Base-by-base conservation (phyloP, 1,140 invertebrate genomes). In the Hestina assimilis region DNA sequence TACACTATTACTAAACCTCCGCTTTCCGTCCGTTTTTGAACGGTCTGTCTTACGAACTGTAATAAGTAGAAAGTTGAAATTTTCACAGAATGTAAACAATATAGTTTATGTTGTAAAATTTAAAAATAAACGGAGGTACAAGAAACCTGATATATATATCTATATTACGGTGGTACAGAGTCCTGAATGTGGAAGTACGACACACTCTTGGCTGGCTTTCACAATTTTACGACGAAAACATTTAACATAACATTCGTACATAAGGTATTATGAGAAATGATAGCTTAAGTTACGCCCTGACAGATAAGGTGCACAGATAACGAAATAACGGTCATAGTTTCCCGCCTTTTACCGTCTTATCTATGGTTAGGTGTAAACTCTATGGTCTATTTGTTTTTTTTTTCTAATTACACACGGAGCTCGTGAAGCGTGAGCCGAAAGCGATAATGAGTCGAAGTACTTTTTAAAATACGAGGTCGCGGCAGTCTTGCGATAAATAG, bases 311-410 rank as follows among this genome's bases (percentile, higher is more conserved):
- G 72, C 53, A 63, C 75, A 82, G 78, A 79, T 78, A 63, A 31
- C 11, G 59, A 23, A 58, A 66, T 79, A 79, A 82, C 79, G 76
- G 79, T 76, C 68, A 42, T 33, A 35, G 60, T 75, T 74, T 79
- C 72, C 75, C 76, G 73, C 72, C 67, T 67, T 66, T 60, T 61
- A 67, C 56, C 62, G 69, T 67, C 60, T 78, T 78, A 75, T 73
- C 72, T 75, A 38, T 65, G 70, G 47, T 52, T 42, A 62, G 26
- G 71, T 69, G 61, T 58, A 58, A 63, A 57, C 63, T 69, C 58
- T 72, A 68, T 72, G 71, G 62, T 75, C 66, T 77, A 75, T 77
- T 77, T 77, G 62, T 60, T 77, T 50, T 69, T 77, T 50, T 69
- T 71, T 58, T 63, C 60, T 63, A 66, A 72, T 66, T 69, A 46